Percentiles rank a stretch among this genome's conserved stretches.
Conservation (phyloP, 1,140 invertebrate genomes). For the Drosophila fuyamai region DNA sequence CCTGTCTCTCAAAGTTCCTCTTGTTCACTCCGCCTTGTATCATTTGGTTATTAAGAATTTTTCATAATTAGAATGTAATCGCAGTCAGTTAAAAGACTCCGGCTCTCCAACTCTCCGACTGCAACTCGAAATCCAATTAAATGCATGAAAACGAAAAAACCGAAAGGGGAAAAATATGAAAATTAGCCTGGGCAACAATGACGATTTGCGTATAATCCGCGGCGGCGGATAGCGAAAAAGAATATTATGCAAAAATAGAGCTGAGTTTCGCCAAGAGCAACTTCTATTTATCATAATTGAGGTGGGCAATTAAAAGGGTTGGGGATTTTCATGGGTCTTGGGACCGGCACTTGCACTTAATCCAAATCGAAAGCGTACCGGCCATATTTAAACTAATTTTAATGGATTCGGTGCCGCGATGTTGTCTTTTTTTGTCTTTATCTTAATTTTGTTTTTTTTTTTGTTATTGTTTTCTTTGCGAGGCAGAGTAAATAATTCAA, state of each 20-base stretch:
- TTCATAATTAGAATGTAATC: conserved; percentile 76
- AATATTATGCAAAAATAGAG: conserved; percentile 63
- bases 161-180: conserved; percentile 48
- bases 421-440: conserved; percentile 38
- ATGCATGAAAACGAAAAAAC: conserved; percentile 71
- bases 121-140: conserved; percentile 58
- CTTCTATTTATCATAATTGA: conserved; percentile 71
- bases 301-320: conserved; percentile 56
- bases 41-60: conserved; percentile 66
- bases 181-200: conserved; percentile 54
- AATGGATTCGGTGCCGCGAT: conserved; percentile 64
- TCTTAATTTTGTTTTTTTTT: not conserved
- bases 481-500: conserved; percentile 55
- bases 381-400: conserved; percentile 64
- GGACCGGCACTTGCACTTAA: conserved; percentile 43
- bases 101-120: conserved; percentile 5
- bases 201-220: conserved; percentile 79
- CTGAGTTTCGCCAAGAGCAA: conserved; percentile 9
- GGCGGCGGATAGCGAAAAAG: conserved; percentile 16
- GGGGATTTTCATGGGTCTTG: not conserved
- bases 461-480: not conserved
- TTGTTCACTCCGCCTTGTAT: conserved; percentile 33
- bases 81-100: conserved; percentile 29
- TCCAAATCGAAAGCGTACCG: conserved; percentile 65
- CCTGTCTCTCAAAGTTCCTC: conserved; percentile 4